Conservation (phyloP, 2,113 vertebrate genomes). For the Australoheros scitulus region DNA sequence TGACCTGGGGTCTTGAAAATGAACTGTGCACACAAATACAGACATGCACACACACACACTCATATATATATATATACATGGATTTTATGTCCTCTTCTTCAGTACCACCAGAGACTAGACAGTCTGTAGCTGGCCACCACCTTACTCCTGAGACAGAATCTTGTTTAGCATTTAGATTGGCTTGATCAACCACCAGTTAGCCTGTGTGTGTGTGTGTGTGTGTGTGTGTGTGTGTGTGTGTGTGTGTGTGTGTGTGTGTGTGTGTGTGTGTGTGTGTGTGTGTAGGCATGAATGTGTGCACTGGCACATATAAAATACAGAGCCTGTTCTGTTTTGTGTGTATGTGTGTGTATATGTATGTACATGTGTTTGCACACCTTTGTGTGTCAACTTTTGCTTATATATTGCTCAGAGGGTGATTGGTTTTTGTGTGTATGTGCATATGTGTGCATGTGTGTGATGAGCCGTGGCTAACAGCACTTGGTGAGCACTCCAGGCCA, state of each 20-base stretch:
- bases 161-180: constrained; percentile 82
- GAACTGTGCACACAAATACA: constrained; percentile 11
- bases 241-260: constrained; percentile 16
- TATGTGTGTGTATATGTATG: neutral
- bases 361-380: neutral
- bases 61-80: neutral
- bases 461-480: constrained; percentile 66
- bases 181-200: constrained; percentile 73
- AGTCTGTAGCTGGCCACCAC: constrained; percentile 62
- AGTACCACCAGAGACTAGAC: constrained; percentile 60
- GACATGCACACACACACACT: neutral
- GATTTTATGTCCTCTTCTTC: constrained; percentile 59
- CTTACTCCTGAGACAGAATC: constrained; percentile 68
- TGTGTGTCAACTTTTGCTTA: neutral
- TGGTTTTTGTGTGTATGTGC: neutral
- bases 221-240: no score
- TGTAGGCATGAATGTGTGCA: constrained; percentile 18
- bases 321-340: neutral
- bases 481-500: constrained; percentile 55
- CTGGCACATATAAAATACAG: constrained; percentile 16
- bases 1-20: constrained; percentile 24
- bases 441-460: constrained; percentile 48
- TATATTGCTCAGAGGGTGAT: neutral
- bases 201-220: constrained; percentile 3
- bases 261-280: neutral